phyloP scores from a whole-genome alignment of 2,113 vertebrate species.

The Pantherophis guttatus region DNA sequence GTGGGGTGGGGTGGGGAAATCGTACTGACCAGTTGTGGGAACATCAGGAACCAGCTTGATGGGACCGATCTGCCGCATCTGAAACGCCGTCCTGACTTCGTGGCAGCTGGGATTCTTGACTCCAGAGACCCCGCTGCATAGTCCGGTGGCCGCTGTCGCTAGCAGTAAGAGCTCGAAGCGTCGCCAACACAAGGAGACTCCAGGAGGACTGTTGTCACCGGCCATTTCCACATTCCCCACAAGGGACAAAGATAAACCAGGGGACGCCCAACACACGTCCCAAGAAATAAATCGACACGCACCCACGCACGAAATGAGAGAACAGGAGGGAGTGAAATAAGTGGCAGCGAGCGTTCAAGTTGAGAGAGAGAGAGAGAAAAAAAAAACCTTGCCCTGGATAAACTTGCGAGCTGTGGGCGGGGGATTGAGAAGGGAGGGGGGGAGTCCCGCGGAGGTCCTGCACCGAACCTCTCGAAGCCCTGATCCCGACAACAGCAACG shows the following conservation, averaged over 20 bases:
- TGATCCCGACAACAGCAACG: neutral
- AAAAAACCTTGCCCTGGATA: neutral
- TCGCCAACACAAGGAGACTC: conserved; percentile 7
- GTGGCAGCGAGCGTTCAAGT: neutral
- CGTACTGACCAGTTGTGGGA: conserved; percentile 82
- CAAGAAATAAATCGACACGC: neutral
- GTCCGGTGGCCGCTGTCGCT: conserved; percentile 48
- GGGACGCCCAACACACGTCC: neutral
- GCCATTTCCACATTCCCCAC: conserved; percentile 43
- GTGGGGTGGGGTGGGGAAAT: neutral
- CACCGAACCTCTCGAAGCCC: neutral
- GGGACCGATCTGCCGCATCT: conserved; percentile 84
- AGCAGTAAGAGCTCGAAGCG: conserved; percentile 48
- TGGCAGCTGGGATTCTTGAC: conserved; percentile 82
- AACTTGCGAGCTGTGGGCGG: neutral
- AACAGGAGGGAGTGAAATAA: neutral
- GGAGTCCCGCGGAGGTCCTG: neutral
- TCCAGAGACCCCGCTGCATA: conserved; percentile 56
- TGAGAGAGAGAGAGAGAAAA: no score
- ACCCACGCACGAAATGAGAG: neutral
- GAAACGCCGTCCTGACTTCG: conserved; percentile 87
- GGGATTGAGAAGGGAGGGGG: neutral
- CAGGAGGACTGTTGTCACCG: conserved; percentile 6
- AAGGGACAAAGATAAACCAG: neutral
- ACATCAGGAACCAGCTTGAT: conserved; percentile 84